Percentiles rank a stretch among this genome's conserved stretches.
These are phyloP conservation scores for Poicephalus meyeri DNA, from an alignment of 2,113 vertebrate species.

Conservation along the genomic window DNA sequence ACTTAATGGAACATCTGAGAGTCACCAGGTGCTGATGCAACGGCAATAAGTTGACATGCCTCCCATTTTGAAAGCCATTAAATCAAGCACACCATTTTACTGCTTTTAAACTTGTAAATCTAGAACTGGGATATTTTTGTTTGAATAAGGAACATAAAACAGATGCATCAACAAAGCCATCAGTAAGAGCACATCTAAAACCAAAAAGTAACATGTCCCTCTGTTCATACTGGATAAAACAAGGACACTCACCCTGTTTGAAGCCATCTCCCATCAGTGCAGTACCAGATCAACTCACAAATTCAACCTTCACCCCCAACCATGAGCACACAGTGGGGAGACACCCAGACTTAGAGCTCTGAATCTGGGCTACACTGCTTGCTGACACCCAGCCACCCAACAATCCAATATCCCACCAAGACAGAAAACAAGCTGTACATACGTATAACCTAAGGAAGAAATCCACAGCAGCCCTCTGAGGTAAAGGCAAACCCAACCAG, in stretches of 20 bases:
- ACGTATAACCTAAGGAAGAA: accelerated
- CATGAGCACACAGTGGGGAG: accelerated
- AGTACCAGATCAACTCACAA: accelerated
- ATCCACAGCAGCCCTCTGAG: background rate
- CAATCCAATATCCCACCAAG: background rate
- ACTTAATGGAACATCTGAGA: accelerated
- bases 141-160: background rate
- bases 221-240: background rate
- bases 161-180: background rate
- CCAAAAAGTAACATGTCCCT: background rate
- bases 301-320: background rate
- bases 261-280: background rate
- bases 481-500: background rate
- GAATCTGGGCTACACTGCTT: accelerated
- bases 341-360: too few species aligned
- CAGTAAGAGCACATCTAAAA: background rate
- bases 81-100: background rate
- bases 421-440: accelerated
- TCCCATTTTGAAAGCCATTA: background rate
- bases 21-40: background rate
- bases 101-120: background rate
- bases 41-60: accelerated
- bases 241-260: too few species aligned
- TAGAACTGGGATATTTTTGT: background rate
- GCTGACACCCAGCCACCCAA: background rate